A percentile compares a stretch with the other conserved stretches of the same genome.
Evolutionary conservation across 2,888 invertebrate species (phyloP).

Genomic region (Euproctis similis): DNA sequence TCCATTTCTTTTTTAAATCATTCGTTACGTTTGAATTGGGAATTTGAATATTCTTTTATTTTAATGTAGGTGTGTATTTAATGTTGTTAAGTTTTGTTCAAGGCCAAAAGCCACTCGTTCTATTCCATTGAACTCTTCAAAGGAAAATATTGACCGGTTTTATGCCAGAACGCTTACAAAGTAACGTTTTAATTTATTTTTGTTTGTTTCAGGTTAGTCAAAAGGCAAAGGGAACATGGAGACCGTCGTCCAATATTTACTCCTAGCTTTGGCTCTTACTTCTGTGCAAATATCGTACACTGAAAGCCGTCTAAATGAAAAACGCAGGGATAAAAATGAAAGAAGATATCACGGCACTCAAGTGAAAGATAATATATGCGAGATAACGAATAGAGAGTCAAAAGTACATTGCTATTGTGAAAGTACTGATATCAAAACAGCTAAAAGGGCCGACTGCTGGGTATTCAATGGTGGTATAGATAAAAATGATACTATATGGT

Average conservation of each 20-base stretch:
- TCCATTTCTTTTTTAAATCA: no score
- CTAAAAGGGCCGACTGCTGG: conserved; percentile 85
- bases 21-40: no score
- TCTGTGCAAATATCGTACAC: conserved; percentile 72
- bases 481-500: conserved; percentile 83
- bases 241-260: conserved; percentile 69
- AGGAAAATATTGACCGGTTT: no score
- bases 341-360: conserved; percentile 54
- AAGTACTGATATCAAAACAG: conserved; percentile 68
- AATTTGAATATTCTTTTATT: no score
- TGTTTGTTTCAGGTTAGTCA: conserved; percentile 59
- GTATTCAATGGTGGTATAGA: conserved; percentile 81
- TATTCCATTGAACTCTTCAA: no score
- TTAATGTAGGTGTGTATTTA: no score
- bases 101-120: no score
- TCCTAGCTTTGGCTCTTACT: conserved; percentile 67
- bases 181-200: conserved; percentile 30
- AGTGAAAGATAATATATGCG: conserved; percentile 74
- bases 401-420: conserved; percentile 82
- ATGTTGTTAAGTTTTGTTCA: no score
- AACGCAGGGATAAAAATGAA: conserved; percentile 70
- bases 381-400: conserved; percentile 69
- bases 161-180: conserved; percentile 22
- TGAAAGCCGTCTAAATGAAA: conserved; percentile 71
- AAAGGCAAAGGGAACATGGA: conserved; percentile 51